phyloP scores from a whole-genome alignment of 2,113 vertebrate species.

The Chloroceryle aenea region DNA sequence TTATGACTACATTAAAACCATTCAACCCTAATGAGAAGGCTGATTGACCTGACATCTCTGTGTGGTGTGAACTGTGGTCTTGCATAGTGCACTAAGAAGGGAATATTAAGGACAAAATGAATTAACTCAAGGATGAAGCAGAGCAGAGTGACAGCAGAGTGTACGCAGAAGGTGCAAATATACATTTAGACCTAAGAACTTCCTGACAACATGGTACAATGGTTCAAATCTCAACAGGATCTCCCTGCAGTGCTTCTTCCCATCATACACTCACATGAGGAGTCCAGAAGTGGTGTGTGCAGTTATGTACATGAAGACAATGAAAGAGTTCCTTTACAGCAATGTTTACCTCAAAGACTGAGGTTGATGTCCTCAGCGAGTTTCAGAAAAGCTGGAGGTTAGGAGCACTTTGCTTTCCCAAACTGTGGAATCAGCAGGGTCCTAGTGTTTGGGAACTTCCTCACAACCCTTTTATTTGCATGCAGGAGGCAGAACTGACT shows the following conservation, averaged over 20 bases:
- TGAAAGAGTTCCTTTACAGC: neutral
- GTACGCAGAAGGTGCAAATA: neutral
- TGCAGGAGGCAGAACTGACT: neutral
- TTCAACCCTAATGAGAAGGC: neutral
- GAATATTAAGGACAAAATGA: neutral
- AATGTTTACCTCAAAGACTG: neutral
- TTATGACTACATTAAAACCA: slow-evolving; percentile 6
- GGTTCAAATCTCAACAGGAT: neutral
- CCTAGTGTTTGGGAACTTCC: neutral
- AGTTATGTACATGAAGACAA: neutral
- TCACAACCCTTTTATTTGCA: neutral
- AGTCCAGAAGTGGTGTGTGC: neutral
- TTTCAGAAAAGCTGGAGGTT: neutral
- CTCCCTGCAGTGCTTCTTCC: neutral
- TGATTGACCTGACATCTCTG: neutral
- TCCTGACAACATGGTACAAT: neutral
- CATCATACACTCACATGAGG: neutral
- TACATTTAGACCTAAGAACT: neutral
- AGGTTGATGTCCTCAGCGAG: neutral
- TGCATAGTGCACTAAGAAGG: neutral
- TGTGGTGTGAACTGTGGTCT: neutral
- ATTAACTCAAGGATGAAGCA: neutral
- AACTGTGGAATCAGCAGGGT: neutral
- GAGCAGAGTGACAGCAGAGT: neutral
- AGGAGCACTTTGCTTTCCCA: neutral